Evolutionary conservation across 2,797 vertebrate genomes (phyloP).

Genomic region (Eulemur mongoz): DNA sequence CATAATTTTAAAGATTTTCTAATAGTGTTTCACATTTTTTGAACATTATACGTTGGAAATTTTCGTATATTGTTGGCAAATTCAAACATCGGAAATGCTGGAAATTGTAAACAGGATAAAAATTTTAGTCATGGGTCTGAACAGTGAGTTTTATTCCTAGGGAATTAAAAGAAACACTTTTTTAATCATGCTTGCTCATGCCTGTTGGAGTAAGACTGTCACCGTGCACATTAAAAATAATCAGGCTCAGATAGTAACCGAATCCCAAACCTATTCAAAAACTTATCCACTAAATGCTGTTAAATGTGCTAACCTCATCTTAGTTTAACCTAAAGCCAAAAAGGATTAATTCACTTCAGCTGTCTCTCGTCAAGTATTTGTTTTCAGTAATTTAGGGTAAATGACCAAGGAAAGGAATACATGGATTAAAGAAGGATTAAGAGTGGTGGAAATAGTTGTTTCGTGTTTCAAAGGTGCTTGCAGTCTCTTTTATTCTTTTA

Average conservation of each 20-base stretch:
- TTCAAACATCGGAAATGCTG: background rate
- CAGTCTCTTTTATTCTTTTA: slow-evolving; percentile 12
- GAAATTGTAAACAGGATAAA: background rate
- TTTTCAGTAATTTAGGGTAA: slow-evolving; percentile 51
- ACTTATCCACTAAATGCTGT: background rate
- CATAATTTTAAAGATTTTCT: slow-evolving; percentile 12
- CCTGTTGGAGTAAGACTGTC: background rate
- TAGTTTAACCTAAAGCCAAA: background rate
- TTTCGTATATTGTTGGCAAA: background rate
- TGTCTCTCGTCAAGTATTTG: slow-evolving; percentile 15
- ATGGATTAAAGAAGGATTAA: background rate
- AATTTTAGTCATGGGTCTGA: background rate
- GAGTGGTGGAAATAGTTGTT: background rate
- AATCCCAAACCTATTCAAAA: background rate
- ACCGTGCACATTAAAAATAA: background rate
- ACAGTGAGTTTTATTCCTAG: background rate
- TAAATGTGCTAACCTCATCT: background rate
- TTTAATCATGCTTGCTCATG: background rate
- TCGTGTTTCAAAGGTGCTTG: slow-evolving; percentile 40
- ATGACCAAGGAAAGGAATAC: slow-evolving; percentile 41
- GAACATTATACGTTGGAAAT: background rate
- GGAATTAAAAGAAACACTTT: background rate
- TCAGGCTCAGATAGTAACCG: background rate
- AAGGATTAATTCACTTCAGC: background rate
- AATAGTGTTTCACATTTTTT: background rate